A percentile compares a stretch with the other conserved stretches of the same genome.
phyloP scores from a whole-genome alignment of 2,888 invertebrate genomes.

The Stenoptilia bipunctidactyla region DNA sequence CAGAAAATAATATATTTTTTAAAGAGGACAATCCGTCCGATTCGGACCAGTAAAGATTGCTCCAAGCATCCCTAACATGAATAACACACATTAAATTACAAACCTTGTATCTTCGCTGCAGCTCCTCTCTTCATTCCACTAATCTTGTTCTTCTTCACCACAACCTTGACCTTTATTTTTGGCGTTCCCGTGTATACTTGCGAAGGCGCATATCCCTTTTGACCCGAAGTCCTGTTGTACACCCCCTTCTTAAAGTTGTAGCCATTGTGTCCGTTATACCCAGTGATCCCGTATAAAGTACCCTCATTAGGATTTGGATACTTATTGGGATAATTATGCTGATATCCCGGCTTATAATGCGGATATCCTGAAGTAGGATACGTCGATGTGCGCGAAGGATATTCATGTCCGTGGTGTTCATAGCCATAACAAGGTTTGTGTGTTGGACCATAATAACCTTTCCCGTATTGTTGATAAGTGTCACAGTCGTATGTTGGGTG shows the following conservation, averaged over 20 bases:
- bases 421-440: slow-evolving; percentile 1
- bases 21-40: too few species aligned
- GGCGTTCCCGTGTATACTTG: slow-evolving; percentile 29
- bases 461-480: slow-evolving; percentile 1
- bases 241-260: slow-evolving; percentile 26
- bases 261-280: slow-evolving; percentile 5
- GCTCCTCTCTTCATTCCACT: slow-evolving; percentile 24
- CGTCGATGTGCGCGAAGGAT: slow-evolving; percentile 1
- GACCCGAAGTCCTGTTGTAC: slow-evolving; percentile 23
- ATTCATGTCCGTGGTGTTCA: slow-evolving; percentile 5
- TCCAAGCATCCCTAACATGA: too few species aligned
- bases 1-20: too few species aligned
- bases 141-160: slow-evolving; percentile 37
- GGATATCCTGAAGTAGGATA: slow-evolving; percentile 1
- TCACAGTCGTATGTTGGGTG: slow-evolving; percentile 13
- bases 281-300: slow-evolving; percentile 5
- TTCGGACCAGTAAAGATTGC: too few species aligned
- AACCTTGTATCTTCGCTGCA: slow-evolving; percentile 36
- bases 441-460: not conserved
- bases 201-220: slow-evolving; percentile 33
- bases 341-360: slow-evolving; percentile 20
- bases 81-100: too few species aligned
- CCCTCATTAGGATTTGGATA: slow-evolving; percentile 15
- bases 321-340: slow-evolving; percentile 20
- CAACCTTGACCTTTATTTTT: slow-evolving; percentile 35